These are phyloP conservation scores for Cyanistes caeruleus DNA, from an alignment of 2,113 vertebrate genomes.

Conservation along the genomic window DNA sequence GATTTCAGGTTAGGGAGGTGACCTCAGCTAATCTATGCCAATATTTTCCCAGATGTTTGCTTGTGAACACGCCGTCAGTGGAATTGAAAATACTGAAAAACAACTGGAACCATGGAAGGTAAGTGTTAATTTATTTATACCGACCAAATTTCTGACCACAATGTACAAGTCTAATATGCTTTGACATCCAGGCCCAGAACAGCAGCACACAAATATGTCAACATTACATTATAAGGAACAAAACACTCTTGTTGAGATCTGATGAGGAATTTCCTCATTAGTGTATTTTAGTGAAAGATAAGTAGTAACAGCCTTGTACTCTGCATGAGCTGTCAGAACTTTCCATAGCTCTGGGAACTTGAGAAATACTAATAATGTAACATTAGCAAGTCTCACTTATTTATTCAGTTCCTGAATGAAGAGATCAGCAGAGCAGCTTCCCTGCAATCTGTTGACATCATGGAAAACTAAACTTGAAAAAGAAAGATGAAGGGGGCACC, in stretches of 20 bases:
- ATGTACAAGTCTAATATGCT: conserved; percentile 18
- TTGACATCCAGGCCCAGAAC: conserved; percentile 19
- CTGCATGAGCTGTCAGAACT: conserved; percentile 46
- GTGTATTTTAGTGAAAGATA: conserved; percentile 38
- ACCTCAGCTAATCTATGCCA: neutral
- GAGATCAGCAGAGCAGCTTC: neutral
- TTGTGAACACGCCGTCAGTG: neutral
- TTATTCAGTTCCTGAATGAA: neutral
- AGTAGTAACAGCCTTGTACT: conserved; percentile 3
- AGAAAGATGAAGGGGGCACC: neutral
- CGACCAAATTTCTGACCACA: neutral
- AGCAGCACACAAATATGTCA: conserved; percentile 44
- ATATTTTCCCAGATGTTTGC: neutral
- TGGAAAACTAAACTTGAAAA: neutral
- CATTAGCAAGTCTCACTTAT: neutral
- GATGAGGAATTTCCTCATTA: conserved; percentile 56
- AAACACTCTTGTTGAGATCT: conserved; percentile 35
- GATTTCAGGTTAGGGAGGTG: neutral
- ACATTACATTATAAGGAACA: conserved; percentile 28
- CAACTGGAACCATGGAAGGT: neutral
- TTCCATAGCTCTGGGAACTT: neutral
- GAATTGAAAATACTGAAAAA: neutral
- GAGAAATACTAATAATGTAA: conserved; percentile 1
- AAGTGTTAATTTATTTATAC: neutral
- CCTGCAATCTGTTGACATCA: neutral